A percentile compares a stretch with the other conserved stretches of the same genome.
phyloP scores from a whole-genome alignment of 2,113 vertebrate genomes.

The Aix galericulata region DNA sequence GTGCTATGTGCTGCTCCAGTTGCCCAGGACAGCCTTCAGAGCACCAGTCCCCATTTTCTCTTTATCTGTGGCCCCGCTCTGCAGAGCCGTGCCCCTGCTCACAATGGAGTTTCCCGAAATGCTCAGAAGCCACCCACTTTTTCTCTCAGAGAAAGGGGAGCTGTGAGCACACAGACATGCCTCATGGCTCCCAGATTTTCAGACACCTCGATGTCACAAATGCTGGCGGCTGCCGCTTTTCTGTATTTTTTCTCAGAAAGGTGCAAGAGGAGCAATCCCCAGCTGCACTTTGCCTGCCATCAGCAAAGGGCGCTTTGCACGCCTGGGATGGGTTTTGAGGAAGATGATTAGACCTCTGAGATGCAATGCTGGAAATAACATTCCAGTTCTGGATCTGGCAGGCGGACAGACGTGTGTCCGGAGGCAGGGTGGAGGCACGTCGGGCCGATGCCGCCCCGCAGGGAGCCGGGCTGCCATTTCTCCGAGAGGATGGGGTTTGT shows the following conservation, averaged over 20 bases:
- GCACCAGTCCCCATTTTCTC: neutral
- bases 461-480: neutral
- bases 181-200: neutral
- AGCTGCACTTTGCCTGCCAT: fast-evolving
- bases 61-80: neutral
- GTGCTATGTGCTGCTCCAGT: neutral
- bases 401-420: neutral
- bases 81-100: neutral
- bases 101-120: fast-evolving
- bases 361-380: neutral
- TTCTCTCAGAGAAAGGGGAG: neutral
- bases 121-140: neutral
- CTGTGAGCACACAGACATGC: fast-evolving
- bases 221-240: neutral
- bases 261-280: fast-evolving
- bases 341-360: neutral
- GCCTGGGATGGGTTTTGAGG: neutral
- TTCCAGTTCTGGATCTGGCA: neutral
- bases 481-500: neutral
- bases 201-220: neutral
- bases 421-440: neutral
- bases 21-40: neutral
- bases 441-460: neutral
- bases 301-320: neutral
- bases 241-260: neutral